Evolutionary conservation across 2,113 vertebrate genomes (phyloP).

Genomic region (Rhinogobius similis): DNA sequence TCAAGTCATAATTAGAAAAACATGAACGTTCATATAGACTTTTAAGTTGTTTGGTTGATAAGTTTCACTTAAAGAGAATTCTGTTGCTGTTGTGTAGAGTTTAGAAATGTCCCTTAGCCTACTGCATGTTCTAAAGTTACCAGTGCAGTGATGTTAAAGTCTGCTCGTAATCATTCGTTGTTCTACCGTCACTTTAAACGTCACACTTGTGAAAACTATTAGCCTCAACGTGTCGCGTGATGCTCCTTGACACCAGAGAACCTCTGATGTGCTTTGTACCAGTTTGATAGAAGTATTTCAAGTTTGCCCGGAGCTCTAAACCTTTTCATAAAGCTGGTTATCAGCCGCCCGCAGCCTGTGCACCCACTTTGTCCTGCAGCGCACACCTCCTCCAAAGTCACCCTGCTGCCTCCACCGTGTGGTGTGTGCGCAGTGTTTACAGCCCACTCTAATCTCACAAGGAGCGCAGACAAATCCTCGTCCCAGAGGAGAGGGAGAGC

Average conservation of each 20-base stretch:
- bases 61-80: neutral
- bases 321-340: conserved; percentile 30
- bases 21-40: no score
- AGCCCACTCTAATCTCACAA: conserved; percentile 24
- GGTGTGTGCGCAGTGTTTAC: conserved; percentile 16
- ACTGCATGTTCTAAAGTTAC: neutral
- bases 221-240: neutral
- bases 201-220: neutral
- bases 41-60: neutral
- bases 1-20: no score
- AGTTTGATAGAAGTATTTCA: conserved; percentile 24
- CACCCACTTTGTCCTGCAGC: conserved; percentile 17
- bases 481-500: conserved; percentile 20
- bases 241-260: neutral
- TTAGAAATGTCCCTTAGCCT: neutral
- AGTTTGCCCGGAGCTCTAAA: conserved; percentile 14
- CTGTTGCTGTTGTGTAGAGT: neutral
- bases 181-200: neutral
- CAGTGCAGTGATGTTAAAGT: neutral
- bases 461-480: conserved; percentile 28
- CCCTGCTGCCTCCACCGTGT: neutral
- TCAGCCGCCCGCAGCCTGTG: conserved; percentile 33
- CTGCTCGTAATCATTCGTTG: neutral
- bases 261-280: neutral
- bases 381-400: conserved; percentile 48